These are phyloP conservation scores for Rhinogobius similis DNA, from an alignment of 2,113 vertebrate species.

Conservation along the genomic window DNA sequence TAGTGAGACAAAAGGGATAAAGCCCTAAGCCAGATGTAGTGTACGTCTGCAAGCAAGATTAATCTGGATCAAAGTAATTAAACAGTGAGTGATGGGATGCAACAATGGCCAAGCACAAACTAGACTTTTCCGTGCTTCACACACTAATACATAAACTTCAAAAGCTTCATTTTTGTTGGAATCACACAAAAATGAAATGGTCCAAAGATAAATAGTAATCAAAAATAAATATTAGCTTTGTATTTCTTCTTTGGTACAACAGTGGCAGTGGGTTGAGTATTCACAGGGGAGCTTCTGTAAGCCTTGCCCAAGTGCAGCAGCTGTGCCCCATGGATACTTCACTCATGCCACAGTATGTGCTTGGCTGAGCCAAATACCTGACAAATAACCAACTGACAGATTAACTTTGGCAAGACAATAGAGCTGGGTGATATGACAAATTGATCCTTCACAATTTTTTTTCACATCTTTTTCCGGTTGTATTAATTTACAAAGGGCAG, in stretches of 20 bases:
- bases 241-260: neutral
- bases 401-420: too few relatives aligned
- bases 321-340: too few relatives aligned
- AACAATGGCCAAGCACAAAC: neutral
- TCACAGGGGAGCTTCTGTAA: too few relatives aligned
- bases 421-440: too few relatives aligned
- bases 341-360: too few relatives aligned
- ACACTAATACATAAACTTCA: neutral
- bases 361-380: too few relatives aligned
- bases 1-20: slow-evolving; percentile 14
- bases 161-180: neutral
- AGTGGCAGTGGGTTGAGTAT: neutral
- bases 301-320: too few relatives aligned
- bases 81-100: slow-evolving; percentile 17
- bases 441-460: too few relatives aligned
- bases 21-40: slow-evolving; percentile 30
- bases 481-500: too few relatives aligned
- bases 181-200: neutral
- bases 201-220: neutral
- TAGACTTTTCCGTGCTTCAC: neutral
- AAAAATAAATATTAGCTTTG: neutral
- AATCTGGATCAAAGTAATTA: slow-evolving; percentile 49
- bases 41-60: slow-evolving; percentile 20
- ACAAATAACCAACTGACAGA: too few relatives aligned
- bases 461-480: too few relatives aligned